Base-by-base conservation (phyloP, 92 coral and sea anemone genomes). In the Palythoa caribaeorum region DNA sequence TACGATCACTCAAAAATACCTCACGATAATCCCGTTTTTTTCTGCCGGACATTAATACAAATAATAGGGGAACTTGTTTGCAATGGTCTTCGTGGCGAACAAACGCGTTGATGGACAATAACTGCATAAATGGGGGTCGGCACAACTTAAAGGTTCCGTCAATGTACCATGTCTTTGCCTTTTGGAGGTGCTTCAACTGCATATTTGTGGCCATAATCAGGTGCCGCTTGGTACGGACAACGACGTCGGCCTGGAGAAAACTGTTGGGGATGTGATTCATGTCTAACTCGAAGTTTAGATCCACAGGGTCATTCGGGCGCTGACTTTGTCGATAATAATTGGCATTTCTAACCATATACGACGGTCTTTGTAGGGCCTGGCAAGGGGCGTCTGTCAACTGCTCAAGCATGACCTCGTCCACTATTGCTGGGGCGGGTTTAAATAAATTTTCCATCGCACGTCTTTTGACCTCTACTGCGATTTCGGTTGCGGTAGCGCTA, bases 331-430 rank as follows among this genome's bases (percentile, higher is more conserved):
- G 71, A 76, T 51, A 15, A 48, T 77, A 68, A 75, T 89, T 83
- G 62, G 84, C 92, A 73, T 66, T 90, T 35, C 83, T 40, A n/a
- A 90, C 90, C 15, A 89, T 65, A 40, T 66, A 53, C 19, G 44
- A 59, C 80, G 38, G 90, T 68, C 19, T 84, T 89, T 40, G 79
- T 28, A 89, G 71, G 51, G 90, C 91, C 76, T 89, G 90, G 79
- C 40, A 53, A 50, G 90, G 90, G 70, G 73, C 89, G 51, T 87
- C 75, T 37, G 75, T 76, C 38, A 63, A 21, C 39, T 63, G 35
- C 19, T 65, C 80, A 20, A 78, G 66, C 28, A 87, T 74, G 50
- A 87, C 63, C 40, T 86, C 83, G 54, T 75, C 78, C 47, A 86
- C 89, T 28, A 86, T 79, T 53, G 77, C 89, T 20, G 89, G 76